Base-by-base conservation (phyloP, 2,888 invertebrate genomes). In the Drosophila acutilabella region DNA sequence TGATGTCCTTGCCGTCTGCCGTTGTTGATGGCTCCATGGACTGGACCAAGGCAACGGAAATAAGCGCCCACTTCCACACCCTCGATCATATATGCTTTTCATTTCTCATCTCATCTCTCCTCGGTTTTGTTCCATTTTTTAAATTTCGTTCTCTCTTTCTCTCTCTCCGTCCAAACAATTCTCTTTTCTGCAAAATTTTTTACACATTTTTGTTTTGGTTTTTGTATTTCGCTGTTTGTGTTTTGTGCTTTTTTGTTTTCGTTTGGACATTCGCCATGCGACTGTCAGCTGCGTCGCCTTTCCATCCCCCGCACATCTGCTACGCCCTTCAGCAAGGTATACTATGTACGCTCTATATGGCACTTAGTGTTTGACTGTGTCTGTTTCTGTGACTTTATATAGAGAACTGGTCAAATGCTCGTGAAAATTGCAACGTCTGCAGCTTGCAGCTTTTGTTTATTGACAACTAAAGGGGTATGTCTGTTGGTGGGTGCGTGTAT, bases 191-290 rank as follows among this genome's bases (percentile, higher is more conserved):
- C 64, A 50, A 57, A 73, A 77, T 88, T 88, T 89, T 83, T 89
- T 85, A 89, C 85, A 85, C 90, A 89, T 88, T 88, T 90, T 89
- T 88, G 88, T 90, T 90, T 88, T 88, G 89, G 89, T 90, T 88
- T 90, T 88, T 88, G 89, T 79, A 70, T 64, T 88, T 84, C 81
- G 89, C 67, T 74, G 72, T 88, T 80, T 80, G 82, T 82, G 89
- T 88, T 83, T 72, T 71, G 67, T 77, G 79, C 80, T 74, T 87
- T 83, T 84, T 84, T 88, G 85, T 87, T 87, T 88, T 88, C 68
- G 61, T 84, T 89, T 72, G 68, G 75, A 58, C 83, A 79, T 90
- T 88, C 88, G 89, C 89, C 84, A 87, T 83, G 88, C 88, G 86
- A 72, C 79, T 81, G 83, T 88, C 88, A 87, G 89, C 89, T 89